Base-by-base conservation (phyloP, 1,140 invertebrate genomes). In the Hirudo medicinalis region DNA sequence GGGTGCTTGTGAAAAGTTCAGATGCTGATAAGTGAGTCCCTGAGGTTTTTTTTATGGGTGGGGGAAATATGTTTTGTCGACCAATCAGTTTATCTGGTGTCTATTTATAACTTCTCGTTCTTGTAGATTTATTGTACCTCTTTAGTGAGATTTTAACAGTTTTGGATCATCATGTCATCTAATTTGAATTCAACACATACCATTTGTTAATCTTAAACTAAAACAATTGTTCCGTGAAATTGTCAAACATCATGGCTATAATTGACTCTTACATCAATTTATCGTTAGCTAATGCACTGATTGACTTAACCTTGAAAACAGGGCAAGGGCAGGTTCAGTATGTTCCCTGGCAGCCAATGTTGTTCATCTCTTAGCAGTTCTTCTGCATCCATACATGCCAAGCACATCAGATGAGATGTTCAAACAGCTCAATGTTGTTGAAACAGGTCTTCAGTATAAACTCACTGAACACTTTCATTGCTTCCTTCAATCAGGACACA, bases 381-480 rank as follows among this genome's bases (percentile, higher is more conserved):
- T 97, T 32, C 78, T 98, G 20, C 87, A 88, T 71, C 95, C 96
- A 0, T 97, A 90, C 80, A 95, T 98, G 92, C 96, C 96, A 0
- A 82, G 86, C 43, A 88, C 89, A 0, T 86, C 88, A 67, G 81
- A 86, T 0, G 86, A 82, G 13, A 85, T 96, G 40, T 85, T 87
- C 54, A 76, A 82, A 54, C 91, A 94, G 78, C 83, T 94, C 11
- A 89, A 89, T 32, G 57, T 63, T 20, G 11, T 15, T 75, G 78
- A 87, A 8, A 79, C 86, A 2, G 60, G 78, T 0, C 77, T 82
- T 15, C 78, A 82, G 60, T 83, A 87, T 54, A 77, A 86, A 60
- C 80, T 91, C 40, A 84, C 84, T 71, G 80, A 85, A 2, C 76
- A 83, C 82, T 83, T 92, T 67, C 81, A 86, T 0, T 85, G 86